These are phyloP conservation scores for Apocrypta bakeri DNA, from an alignment of 1,140 invertebrate genomes.

Conservation along the genomic window DNA sequence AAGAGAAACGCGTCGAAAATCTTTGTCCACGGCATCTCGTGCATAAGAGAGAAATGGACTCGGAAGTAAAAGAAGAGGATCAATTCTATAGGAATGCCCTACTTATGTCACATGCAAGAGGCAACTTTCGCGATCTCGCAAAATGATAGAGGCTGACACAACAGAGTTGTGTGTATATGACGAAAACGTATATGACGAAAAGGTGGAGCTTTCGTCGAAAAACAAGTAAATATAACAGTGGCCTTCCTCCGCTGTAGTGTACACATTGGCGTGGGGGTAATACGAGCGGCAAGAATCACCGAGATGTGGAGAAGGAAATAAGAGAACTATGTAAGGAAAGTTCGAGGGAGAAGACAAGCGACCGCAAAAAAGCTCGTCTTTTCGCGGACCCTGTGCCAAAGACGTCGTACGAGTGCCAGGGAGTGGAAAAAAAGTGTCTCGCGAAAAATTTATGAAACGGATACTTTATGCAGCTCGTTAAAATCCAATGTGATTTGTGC, in stretches of 20 bases:
- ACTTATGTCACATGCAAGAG: background rate
- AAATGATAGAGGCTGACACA: background rate
- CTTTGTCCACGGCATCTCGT: too few species aligned
- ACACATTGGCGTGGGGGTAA: background rate
- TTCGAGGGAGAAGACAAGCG: constrained; percentile 56
- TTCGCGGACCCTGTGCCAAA: constrained; percentile 51
- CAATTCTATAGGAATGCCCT: too few species aligned
- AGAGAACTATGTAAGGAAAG: constrained; percentile 47
- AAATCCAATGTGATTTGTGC: background rate
- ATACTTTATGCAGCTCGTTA: background rate
- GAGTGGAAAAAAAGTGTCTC: constrained; percentile 18
- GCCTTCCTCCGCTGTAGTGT: background rate
- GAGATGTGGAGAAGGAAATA: constrained; percentile 46
- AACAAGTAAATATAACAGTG: constrained; percentile 62
- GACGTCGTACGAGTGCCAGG: constrained; percentile 40
- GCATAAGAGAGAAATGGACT: too few species aligned
- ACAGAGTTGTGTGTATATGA: constrained; percentile 38
- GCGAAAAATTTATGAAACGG: background rate
- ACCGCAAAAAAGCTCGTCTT: constrained; percentile 55
- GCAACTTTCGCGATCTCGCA: constrained; percentile 2
- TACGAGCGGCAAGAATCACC: constrained; percentile 40
- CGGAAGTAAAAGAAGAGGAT: too few species aligned
- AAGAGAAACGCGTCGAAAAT: constrained; percentile 10
- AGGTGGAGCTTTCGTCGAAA: constrained; percentile 51
- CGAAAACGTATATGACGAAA: constrained; percentile 39